These are phyloP conservation scores for Sicus ferrugineus DNA, from an alignment of 2,888 invertebrate species.

Conservation along the genomic window DNA sequence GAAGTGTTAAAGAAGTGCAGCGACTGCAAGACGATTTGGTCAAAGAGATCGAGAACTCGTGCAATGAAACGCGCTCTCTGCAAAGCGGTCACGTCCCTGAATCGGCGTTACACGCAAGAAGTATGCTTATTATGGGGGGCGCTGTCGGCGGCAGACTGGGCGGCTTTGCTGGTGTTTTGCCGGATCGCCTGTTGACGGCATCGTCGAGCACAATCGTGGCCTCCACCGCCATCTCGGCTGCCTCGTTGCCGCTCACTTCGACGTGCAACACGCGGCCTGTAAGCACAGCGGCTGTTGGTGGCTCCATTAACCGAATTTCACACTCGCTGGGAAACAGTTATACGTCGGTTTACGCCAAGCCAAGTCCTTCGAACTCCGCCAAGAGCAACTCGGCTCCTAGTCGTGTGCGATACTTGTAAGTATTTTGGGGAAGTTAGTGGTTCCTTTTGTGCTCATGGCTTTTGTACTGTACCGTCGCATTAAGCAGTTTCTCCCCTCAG, in stretches of 20 bases:
- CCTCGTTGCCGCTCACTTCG: conserved; percentile 50
- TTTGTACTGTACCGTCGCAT: no score
- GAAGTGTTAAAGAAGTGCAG: conserved; percentile 59
- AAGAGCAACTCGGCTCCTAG: conserved; percentile 65
- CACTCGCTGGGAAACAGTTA: conserved; percentile 64
- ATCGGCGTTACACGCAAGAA: background rate
- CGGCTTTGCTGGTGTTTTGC: conserved; percentile 37
- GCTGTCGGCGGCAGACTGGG: conserved; percentile 40
- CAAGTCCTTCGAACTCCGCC: conserved; percentile 65
- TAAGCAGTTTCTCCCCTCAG: no score
- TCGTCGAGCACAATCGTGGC: conserved; percentile 57
- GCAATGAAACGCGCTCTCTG: conserved; percentile 66
- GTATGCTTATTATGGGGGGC: conserved; percentile 8
- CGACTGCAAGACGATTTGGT: conserved; percentile 60
- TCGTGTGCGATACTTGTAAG: conserved; percentile 56
- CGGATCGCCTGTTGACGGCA: conserved; percentile 40
- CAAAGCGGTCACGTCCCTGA: conserved; percentile 31
- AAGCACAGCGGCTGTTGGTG: conserved; percentile 53
- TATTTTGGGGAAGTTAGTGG: background rate
- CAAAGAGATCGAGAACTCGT: conserved; percentile 80
- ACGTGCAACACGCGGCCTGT: conserved; percentile 55
- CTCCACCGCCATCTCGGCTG: conserved; percentile 44
- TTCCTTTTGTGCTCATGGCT: no score
- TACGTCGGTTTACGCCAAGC: conserved; percentile 63
- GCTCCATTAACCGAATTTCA: conserved; percentile 59